Percentiles rank a stretch among this genome's conserved stretches.
These are phyloP conservation scores for Orchestia grillus DNA, from an alignment of 1,140 invertebrate species.

Conservation along the genomic window DNA sequence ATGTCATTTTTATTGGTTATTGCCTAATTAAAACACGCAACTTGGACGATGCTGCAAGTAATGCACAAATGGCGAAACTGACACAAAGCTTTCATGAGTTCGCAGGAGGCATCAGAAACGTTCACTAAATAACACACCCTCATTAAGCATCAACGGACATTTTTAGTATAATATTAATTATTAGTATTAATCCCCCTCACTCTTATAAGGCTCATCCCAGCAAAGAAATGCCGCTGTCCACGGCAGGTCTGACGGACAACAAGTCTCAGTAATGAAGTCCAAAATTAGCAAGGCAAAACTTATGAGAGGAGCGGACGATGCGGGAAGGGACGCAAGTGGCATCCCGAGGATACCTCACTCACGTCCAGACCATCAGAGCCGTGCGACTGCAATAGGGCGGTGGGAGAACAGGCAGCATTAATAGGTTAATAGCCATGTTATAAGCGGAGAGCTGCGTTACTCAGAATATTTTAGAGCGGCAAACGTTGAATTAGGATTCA, in stretches of 20 bases:
- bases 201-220: not conserved
- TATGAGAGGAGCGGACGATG: not conserved
- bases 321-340: not conserved
- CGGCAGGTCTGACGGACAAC: not conserved
- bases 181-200: too few species aligned
- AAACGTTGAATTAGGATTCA: conserved; percentile 46
- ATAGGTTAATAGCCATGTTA: conserved; percentile 18
- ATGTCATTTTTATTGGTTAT: too few species aligned
- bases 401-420: not conserved
- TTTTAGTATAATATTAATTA: too few species aligned
- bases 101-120: too few species aligned
- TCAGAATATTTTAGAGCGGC: conserved; percentile 19
- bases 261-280: not conserved
- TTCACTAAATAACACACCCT: not conserved
- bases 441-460: not conserved
- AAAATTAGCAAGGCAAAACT: not conserved
- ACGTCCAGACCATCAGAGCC: not conserved
- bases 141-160: not conserved
- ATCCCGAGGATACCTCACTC: not conserved
- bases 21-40: too few species aligned
- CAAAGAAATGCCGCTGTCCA: not conserved
- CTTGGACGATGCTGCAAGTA: too few species aligned
- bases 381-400: not conserved
- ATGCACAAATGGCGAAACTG: not conserved
- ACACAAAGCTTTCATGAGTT: not conserved